phyloP scores from a whole-genome alignment of 2,113 vertebrate species.

The Cyphomyrus plagiostoma region DNA sequence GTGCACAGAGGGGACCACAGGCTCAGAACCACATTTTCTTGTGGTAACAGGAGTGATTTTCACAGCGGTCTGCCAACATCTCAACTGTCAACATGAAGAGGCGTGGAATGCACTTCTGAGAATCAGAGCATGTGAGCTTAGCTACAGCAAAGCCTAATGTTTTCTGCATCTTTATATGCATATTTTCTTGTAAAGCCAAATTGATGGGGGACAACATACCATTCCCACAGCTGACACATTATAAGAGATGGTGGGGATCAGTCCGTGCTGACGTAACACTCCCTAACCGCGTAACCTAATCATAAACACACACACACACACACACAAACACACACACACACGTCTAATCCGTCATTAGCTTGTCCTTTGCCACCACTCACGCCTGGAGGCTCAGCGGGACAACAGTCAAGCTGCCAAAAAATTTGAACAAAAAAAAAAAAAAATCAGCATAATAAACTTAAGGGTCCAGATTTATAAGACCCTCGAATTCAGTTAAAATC shows the following conservation, averaged over 20 bases:
- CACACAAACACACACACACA: too few relatives aligned
- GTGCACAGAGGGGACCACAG: background rate
- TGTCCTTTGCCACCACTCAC: background rate
- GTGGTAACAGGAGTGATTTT: background rate
- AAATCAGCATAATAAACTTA: background rate
- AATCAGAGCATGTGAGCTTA: background rate
- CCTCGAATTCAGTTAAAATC: background rate
- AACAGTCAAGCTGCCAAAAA: background rate
- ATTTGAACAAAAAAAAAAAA: background rate
- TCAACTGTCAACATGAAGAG: background rate
- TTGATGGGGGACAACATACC: background rate
- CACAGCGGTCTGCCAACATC: background rate
- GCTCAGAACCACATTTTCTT: background rate
- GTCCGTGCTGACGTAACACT: background rate
- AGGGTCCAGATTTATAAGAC: background rate
- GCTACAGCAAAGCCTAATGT: background rate
- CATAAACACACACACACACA: background rate
- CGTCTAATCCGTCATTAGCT: background rate
- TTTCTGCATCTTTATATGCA: background rate
- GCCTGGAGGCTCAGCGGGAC: background rate
- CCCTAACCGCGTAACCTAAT: background rate
- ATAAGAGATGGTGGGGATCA: background rate
- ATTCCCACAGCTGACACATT: background rate
- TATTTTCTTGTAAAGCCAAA: background rate
- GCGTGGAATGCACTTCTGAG: background rate